Base-by-base conservation (phyloP, 2,113 vertebrate genomes). In the Calyptomena viridis region DNA sequence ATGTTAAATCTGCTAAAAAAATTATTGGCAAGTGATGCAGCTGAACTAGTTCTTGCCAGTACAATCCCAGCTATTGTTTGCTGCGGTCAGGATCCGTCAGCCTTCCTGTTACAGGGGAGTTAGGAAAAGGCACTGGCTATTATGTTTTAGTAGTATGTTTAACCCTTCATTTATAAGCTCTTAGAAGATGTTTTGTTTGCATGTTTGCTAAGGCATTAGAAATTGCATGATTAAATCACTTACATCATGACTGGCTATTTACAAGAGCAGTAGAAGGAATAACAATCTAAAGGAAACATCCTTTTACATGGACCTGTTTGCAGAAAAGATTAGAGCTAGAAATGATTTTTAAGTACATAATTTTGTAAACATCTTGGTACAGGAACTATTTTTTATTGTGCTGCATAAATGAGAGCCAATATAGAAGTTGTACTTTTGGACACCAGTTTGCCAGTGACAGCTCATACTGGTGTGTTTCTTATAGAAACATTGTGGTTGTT, bases 41-140 rank as follows among this genome's bases (percentile, higher is more conserved):
- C 96, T 91, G 37, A 96, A 97, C 98, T 97, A 97, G 97, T 98
- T 98, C 95, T 97, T 92, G 55, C 97, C 89, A 97, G 97, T 97
- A 98, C 98, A 98, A 97, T 98, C 90, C 94, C 94, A 96, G 97
- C 97, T 96, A 98, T 98, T 98, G 98, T 98, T 98, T 97, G 97
- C 96, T 96, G 92, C 55, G 96, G 93, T 97, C 83, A 93, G 96
- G 95, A 97, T 95, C 95, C 93, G 94, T 95, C 95, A 94, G 97
- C 96, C 97, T 98, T 98, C 97, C 97, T 97, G 96, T 96, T 97
- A 91, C 94, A 97, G 94, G 60, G 39, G 87, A 96, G 95, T 96
- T 96, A 94, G 95, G 89, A 96, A 84, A 97, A 98, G 91, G 90
- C 95, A 90, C 94, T 93, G 87, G 91, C 96, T 97, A 89, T 98